Percentiles rank a stretch among this genome's conserved stretches.
phyloP scores from a whole-genome alignment of 2,888 invertebrate species.

The Copidosoma aretas region DNA sequence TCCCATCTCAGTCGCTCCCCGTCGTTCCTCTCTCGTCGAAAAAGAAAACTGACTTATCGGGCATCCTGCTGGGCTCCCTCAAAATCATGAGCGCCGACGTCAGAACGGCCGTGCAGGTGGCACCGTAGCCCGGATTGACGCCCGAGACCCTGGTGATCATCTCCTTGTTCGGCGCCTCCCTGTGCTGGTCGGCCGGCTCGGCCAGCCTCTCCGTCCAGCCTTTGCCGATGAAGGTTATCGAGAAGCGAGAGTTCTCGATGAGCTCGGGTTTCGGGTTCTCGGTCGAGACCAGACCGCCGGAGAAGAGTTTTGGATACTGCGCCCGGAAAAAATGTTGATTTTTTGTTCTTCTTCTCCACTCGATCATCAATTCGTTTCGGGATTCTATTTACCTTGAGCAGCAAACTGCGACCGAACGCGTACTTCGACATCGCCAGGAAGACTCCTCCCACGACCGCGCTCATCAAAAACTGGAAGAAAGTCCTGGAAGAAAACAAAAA shows the following conservation, averaged over 20 bases:
- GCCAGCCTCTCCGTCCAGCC: conserved; percentile 78
- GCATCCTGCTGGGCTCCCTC: conserved; percentile 78
- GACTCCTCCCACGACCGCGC: conserved; percentile 67
- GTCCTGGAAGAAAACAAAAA: conserved; percentile 57
- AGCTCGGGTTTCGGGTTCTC: conserved; percentile 71
- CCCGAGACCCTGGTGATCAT: conserved; percentile 73
- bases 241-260: conserved; percentile 70
- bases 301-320: conserved; percentile 75
- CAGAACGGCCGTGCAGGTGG: conserved; percentile 77
- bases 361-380: conserved; percentile 1
- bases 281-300: conserved; percentile 72
- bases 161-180: conserved; percentile 69
- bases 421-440: conserved; percentile 71
- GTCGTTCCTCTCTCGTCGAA: conserved; percentile 2
- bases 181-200: conserved; percentile 67
- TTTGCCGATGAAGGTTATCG: conserved; percentile 74
- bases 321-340: conserved; percentile 38
- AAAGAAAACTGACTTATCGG: conserved; percentile 67
- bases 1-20: conserved; percentile 3
- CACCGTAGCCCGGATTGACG: conserved; percentile 81
- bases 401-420: conserved; percentile 69
- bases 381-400: conserved; percentile 68
- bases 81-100: conserved; percentile 78
- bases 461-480: conserved; percentile 64
- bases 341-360: neutral